Base-by-base conservation (phyloP, 2,113 vertebrate species). In the Platanista minor region DNA sequence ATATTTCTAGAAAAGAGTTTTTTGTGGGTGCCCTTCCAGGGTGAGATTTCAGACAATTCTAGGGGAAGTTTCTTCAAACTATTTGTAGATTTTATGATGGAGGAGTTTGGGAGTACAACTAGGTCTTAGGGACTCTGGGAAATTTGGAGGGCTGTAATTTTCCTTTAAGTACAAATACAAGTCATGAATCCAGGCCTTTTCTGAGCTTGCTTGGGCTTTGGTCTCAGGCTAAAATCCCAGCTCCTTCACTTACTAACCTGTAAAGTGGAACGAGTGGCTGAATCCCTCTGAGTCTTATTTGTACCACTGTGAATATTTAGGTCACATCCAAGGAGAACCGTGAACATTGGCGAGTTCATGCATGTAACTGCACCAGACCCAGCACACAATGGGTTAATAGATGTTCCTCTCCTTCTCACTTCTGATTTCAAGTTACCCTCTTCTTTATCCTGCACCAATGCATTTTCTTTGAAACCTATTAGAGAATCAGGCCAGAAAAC, bases 401-500 rank as follows among this genome's bases (percentile, higher is more conserved):
- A 41, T 21, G 21, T 21, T 66, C 27, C 0, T 39, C 52, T 71
- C 4, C 59, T 83, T 21, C 43, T 46, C 49, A 39, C 33, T 64
- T 43, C n/a, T 12, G 2, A 49, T 61, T 89, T 72, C 62, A 71
- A 36, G 46, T n/a, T 84, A 20, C 23, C n/a, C 17, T 92, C 33
- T 61, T 94, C 72, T 69, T 91, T 46, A 46, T 69, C 49, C 27
- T 69, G 18, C 20, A 61, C 23, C 8, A 29, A 71, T 14, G n/a
- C 11, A 43, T 88, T 95, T 93, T 91, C 82, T 61, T 66, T 71
- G 64, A 96, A 92, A 78, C 80, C 1, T 59, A 52, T 90, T 83
- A 90, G 36, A 90, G 80, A 74, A 84, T 39, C 86, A 78, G 52
- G 33, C 27, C 95, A 93, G 85, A 81, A 94, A 94, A 69, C 88